phyloP scores from a whole-genome alignment of 1,140 invertebrate genomes.

The Eueides isabella region DNA sequence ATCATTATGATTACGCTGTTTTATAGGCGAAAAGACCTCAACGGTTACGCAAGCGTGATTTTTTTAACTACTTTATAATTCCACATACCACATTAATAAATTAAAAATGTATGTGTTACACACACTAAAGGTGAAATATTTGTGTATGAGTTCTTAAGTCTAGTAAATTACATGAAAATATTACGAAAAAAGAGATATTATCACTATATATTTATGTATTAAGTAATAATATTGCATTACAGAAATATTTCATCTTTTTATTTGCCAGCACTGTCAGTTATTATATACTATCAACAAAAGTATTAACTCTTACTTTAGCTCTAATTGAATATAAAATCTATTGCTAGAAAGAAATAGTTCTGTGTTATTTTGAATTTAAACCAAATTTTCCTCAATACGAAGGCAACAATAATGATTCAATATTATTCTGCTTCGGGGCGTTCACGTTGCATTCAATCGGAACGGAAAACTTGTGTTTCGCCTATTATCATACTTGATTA shows the following conservation, averaged over 20 bases:
- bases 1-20: slow-evolving; percentile 24
- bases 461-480: slow-evolving; percentile 37
- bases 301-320: no score
- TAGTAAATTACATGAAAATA: no score
- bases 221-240: no score
- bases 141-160: no score
- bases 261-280: no score
- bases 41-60: not conserved
- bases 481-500: slow-evolving; percentile 34
- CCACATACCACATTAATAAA: slow-evolving; percentile 23
- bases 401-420: slow-evolving; percentile 26
- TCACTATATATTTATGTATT: no score
- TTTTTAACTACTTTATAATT: not conserved
- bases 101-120: slow-evolving; percentile 1
- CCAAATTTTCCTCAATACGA: slow-evolving; percentile 22
- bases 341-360: not conserved
- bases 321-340: not conserved
- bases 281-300: no score
- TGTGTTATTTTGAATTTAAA: not conserved
- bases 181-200: no score
- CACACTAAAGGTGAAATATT: no score
- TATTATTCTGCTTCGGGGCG: slow-evolving; percentile 32
- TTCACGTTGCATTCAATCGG: slow-evolving; percentile 30
- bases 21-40: not conserved
- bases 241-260: not conserved